These are phyloP conservation scores for Enteromius treurensis DNA, from an alignment of 2,797 vertebrate species.

Conservation along the genomic window DNA sequence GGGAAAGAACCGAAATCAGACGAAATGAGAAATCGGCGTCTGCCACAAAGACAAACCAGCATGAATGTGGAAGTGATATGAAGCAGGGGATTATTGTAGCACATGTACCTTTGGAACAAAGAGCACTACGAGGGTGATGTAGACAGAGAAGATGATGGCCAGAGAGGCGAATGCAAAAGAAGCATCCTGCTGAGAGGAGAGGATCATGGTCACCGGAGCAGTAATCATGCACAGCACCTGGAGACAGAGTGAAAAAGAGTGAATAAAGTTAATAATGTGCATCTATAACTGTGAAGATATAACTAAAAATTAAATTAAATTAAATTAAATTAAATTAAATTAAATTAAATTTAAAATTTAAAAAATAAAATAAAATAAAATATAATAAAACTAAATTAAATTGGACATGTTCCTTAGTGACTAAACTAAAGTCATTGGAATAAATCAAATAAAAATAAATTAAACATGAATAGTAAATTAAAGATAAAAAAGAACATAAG, in stretches of 20 bases:
- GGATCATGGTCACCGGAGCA: constrained; percentile 94
- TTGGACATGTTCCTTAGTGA: background rate
- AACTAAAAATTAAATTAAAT: background rate
- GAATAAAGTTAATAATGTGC: background rate
- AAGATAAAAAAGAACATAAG: too few relatives aligned
- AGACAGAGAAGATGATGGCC: constrained; percentile 93
- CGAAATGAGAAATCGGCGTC: background rate
- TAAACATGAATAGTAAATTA: too few relatives aligned
- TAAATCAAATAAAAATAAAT: too few relatives aligned
- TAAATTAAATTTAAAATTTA: background rate
- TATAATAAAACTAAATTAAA: too few relatives aligned
- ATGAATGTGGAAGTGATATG: constrained; percentile 24
- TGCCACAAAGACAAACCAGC: background rate
- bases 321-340: too few relatives aligned
- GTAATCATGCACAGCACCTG: constrained; percentile 96
- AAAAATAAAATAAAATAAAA: too few relatives aligned
- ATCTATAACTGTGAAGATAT: background rate
- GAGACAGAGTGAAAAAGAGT: constrained; percentile 15
- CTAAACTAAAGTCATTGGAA: background rate
- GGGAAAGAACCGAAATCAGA: constrained; percentile 28
- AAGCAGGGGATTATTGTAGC: background rate
- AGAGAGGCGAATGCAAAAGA: constrained; percentile 93
- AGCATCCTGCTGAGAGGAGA: constrained; percentile 93
- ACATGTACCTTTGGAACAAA: constrained; percentile 91
- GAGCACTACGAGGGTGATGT: constrained; percentile 94